phyloP scores from a whole-genome alignment of 1,140 invertebrate genomes.

The Theocolax elegans region DNA sequence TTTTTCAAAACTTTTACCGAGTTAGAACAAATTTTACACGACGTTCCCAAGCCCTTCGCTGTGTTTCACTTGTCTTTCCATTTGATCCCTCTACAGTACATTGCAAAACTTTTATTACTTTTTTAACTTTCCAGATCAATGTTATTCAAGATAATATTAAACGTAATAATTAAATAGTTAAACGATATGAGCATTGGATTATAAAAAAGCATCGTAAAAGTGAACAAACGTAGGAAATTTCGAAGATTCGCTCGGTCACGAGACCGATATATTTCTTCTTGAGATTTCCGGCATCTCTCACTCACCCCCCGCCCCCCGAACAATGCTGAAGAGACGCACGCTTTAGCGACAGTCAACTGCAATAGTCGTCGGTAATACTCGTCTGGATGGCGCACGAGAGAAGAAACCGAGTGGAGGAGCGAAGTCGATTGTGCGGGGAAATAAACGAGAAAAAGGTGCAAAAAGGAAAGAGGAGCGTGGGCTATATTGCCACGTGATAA shows the following conservation, averaged over 20 bases:
- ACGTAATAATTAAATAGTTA: too few species aligned
- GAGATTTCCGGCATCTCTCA: background rate
- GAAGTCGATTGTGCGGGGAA: constrained; percentile 1
- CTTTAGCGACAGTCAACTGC: background rate
- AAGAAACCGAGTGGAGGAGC: background rate
- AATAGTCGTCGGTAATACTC: background rate
- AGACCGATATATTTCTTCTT: background rate
- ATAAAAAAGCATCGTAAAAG: too few species aligned
- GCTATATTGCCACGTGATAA: background rate
- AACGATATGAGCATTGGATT: too few species aligned
- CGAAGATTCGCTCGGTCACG: too few species aligned
- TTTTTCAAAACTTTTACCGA: constrained; percentile 26
- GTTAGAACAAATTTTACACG: too few species aligned
- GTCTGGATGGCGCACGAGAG: background rate
- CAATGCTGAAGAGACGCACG: background rate
- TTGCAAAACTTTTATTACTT: too few species aligned
- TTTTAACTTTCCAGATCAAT: too few species aligned
- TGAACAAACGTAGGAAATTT: too few species aligned
- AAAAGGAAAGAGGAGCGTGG: background rate
- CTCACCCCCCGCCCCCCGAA: too few species aligned
- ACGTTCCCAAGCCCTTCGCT: too few species aligned
- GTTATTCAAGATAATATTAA: too few species aligned
- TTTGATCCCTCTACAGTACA: background rate
- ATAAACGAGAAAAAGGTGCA: constrained; percentile 2
- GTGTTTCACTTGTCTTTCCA: too few species aligned